Evolutionary conservation across 2,888 invertebrate genomes (phyloP).

Genomic region (Luperina nickerlii): DNA sequence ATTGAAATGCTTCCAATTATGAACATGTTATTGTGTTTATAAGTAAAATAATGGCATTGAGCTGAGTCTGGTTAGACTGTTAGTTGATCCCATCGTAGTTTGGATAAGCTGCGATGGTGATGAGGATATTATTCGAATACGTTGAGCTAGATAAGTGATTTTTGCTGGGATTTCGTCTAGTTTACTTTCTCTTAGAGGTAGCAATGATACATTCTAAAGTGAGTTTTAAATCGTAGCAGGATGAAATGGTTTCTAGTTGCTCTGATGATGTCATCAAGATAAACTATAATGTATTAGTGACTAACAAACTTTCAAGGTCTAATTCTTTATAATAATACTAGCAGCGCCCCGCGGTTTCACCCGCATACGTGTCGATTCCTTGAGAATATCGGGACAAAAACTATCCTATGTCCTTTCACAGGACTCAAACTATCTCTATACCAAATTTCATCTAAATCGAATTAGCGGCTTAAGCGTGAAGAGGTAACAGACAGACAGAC

Average conservation of each 20-base stretch:
- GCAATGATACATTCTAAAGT: not conserved
- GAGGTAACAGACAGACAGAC: too few species aligned
- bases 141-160: not conserved
- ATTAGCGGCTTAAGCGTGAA: too few species aligned
- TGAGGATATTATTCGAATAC: slow-evolving; percentile 13
- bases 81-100: not conserved
- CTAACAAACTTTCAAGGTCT: not conserved
- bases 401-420: too few species aligned
- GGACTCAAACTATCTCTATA: too few species aligned
- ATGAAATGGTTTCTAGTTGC: not conserved
- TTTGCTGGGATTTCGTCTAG: not conserved
- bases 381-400: too few species aligned
- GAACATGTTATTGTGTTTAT: slow-evolving; percentile 33
- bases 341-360: too few species aligned
- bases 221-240: not conserved
- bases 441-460: too few species aligned
- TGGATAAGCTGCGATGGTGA: not conserved
- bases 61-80: slow-evolving; percentile 6
- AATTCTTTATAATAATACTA: not conserved
- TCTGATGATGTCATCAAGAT: not conserved
- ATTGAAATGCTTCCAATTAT: slow-evolving; percentile 45
- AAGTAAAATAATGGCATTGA: slow-evolving; percentile 17
- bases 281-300: not conserved
- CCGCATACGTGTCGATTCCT: too few species aligned
- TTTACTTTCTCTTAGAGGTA: not conserved